phyloP scores from a whole-genome alignment of 2,113 vertebrate genomes.

The Rhea pennata region DNA sequence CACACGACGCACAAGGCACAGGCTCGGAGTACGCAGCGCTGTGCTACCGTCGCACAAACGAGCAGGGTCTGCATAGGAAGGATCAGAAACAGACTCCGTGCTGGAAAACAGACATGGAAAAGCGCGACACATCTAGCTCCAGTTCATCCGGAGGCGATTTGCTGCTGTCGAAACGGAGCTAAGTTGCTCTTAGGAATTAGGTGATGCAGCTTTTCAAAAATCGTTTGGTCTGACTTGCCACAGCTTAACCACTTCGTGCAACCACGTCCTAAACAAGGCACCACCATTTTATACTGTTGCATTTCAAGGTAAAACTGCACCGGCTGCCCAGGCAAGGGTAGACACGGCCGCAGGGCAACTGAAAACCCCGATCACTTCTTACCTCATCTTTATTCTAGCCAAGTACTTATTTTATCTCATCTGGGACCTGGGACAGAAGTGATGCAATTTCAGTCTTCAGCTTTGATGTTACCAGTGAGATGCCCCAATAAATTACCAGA shows the following conservation, averaged over 20 bases:
- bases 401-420: neutral
- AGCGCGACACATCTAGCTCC: neutral
- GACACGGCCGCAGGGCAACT: neutral
- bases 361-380: fast-evolving
- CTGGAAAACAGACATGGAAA: neutral
- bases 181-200: neutral
- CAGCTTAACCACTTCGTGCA: fast-evolving
- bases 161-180: neutral
- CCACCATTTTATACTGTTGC: neutral
- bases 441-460: neutral
- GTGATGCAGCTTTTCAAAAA: neutral
- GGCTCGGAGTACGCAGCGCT: fast-evolving
- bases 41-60: fast-evolving
- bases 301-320: neutral
- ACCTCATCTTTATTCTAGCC: neutral
- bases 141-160: neutral
- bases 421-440: neutral
- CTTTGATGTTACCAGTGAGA: neutral
- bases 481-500: fast-evolving
- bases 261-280: neutral
- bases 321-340: neutral
- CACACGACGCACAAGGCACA: neutral
- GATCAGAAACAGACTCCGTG: neutral
- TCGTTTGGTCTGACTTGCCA: neutral
- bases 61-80: fast-evolving